A percentile compares a stretch with the other conserved stretches of the same genome.
Evolutionary conservation across 2,113 vertebrate species (phyloP).

Genomic region (Edolisoma coerulescens): DNA sequence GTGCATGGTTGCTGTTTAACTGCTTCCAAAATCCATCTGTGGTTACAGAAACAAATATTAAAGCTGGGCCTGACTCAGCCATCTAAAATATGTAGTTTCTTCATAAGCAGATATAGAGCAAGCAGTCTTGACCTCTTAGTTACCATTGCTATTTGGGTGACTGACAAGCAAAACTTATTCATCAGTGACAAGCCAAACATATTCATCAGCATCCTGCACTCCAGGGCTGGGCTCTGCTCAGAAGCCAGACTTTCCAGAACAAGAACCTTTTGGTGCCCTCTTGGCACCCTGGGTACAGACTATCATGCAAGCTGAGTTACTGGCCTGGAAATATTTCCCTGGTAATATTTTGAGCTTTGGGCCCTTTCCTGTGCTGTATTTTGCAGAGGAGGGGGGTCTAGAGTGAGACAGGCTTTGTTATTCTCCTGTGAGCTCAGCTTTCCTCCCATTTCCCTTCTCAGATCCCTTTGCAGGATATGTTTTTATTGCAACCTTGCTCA

Average conservation of each 20-base stretch:
- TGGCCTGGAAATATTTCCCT: not conserved
- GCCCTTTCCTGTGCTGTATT: not conserved
- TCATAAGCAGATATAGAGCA: not conserved
- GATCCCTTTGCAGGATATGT: constrained; percentile 29
- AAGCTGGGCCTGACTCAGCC: not conserved
- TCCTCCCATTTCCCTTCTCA: not conserved
- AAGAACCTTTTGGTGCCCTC: not conserved
- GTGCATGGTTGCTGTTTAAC: not conserved
- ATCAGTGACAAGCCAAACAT: not conserved
- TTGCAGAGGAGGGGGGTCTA: not conserved
- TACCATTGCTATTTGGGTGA: not conserved
- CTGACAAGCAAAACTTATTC: not conserved
- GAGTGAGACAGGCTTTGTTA: not conserved
- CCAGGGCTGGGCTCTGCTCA: not conserved
- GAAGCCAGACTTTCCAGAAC: not conserved
- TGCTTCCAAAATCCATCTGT: not conserved
- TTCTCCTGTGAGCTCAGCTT: not conserved
- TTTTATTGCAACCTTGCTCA: not conserved
- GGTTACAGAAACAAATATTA: not conserved
- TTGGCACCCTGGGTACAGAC: not conserved
- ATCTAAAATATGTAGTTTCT: not conserved
- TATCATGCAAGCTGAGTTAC: not conserved
- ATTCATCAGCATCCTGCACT: not conserved
- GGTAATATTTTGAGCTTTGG: not conserved
- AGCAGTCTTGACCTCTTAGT: not conserved